Evolutionary conservation across 2,888 invertebrate genomes (phyloP), one percentile per base, ranked within the genome.

Genomic region (Papilio demoleus): DNA sequence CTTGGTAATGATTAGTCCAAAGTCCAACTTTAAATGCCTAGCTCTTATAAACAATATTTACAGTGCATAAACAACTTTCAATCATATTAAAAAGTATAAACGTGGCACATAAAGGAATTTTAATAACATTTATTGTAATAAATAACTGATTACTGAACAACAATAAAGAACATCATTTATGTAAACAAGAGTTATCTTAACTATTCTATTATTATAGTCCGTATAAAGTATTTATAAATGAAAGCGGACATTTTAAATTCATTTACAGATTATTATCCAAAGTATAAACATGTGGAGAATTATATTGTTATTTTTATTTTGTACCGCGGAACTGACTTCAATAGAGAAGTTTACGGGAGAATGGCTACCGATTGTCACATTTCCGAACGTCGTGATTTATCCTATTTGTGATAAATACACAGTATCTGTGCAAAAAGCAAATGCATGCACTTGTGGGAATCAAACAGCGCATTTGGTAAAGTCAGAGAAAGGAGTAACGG

Each of bases 401-500:
- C 45, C 42, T 19, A 62, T 67, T 31, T 67, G 67, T 45, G 67
- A 67, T 17, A 63, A 45, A 63, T 67, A 67, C 14, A 67, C 42
- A 4, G 34, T 67, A 5, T 63, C 56, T 22, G 17, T 67, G 14
- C 40, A 31, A 4, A 17, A 67, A 42, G 22, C 19, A 4, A 19
- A 62, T 6, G 42, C 62, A 11, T 64, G 64, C 4, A 22, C 8
- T 3, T 64, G 64, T 47, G 64, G 38, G 1, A 38, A 12, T 53
- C 36, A 31, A 36, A 53, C 50, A 4, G 50, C 64, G 9, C 12
- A 34, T 47, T 34, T 66, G 12, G n/a, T 60, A 24, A 60, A 24
- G 19, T 27, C 61, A 38, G 67, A 53, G 19, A 67, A 67, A 27
- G 50, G 9, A n/a, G 2, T 24, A 27, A 67, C 60, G n/a, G 50